These are phyloP conservation scores for Trogon melanurus DNA, from an alignment of 2,113 vertebrate species.

Conservation along the genomic window DNA sequence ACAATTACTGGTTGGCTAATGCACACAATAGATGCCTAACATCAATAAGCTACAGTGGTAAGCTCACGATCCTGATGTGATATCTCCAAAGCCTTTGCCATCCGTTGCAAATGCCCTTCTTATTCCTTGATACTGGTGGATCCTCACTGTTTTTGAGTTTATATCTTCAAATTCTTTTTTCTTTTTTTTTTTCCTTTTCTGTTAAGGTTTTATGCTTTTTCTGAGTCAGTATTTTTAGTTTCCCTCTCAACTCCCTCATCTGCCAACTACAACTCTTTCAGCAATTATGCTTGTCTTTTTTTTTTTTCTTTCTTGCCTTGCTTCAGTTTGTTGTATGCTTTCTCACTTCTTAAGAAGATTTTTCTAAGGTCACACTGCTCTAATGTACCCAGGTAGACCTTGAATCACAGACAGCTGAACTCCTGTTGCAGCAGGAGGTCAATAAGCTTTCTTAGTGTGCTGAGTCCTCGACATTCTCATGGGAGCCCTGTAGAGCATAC, in stretches of 20 bases:
- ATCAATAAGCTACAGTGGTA: neutral
- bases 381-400: neutral
- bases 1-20: neutral
- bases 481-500: accelerated
- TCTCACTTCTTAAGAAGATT: neutral
- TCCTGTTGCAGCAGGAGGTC: neutral
- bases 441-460: neutral
- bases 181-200: neutral
- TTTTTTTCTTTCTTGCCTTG: neutral
- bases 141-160: neutral
- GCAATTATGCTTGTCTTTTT: neutral
- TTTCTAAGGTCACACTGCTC: neutral
- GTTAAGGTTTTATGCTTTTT: neutral
- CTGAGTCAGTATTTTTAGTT: neutral
- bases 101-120: neutral
- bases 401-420: neutral
- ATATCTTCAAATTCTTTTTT: neutral
- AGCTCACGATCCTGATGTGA: neutral
- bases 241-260: neutral
- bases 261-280: neutral
- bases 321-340: neutral
- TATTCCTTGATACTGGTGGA: neutral
- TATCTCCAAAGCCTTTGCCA: neutral
- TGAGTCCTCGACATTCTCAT: neutral
- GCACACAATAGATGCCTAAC: neutral